Base-by-base conservation (phyloP, 2,888 invertebrate species). In the Drosophila mayaguana region DNA sequence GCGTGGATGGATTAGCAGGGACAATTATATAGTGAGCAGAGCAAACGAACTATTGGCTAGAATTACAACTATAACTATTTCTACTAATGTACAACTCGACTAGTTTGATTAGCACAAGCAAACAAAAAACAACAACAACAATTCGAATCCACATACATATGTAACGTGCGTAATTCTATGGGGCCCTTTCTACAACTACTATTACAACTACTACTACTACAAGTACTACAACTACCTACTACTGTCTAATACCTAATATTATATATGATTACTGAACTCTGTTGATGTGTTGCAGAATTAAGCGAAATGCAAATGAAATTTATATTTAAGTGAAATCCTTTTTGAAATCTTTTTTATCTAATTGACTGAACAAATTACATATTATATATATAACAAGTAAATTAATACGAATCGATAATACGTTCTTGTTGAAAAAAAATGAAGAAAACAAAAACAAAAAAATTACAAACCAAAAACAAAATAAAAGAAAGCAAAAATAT, bases 311-410 rank as follows among this genome's bases (percentile, higher is more conserved):
- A 69, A 78, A 40, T 9, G 34, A 50, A 63, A 72, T 72, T 62
- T 72, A 78, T 69, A 62, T 63, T 88, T 88, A 84, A 88, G 88
- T 73, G 85, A 88, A 88, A 84, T 81, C 86, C 83, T 86, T 84
- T 84, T 84, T 84, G 86, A 86, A 84, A 84, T 86, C 83, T 83
- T 84, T 87, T 84, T 84, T 84, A 84, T 88, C 84, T 84, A 84
- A 84, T 84, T 84, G 84, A 84, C 88, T 84, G 89, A 84, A 84
- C 84, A 84, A 84, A 88, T 84, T 84, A 84, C 81, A 83, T 85
- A 84, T 84, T 62, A 83, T 71, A 38, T 38, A 38, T 36, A 81
- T 62, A 78, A 65, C 64, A 83, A 68, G 63, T 76, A 72, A 79
- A 84, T 80, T 72, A 84, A 83, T 87, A 79, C 86, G 83, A 78